These are phyloP conservation scores for Macquaria ambigua DNA, from an alignment of 2,113 vertebrate species.

Conservation along the genomic window DNA sequence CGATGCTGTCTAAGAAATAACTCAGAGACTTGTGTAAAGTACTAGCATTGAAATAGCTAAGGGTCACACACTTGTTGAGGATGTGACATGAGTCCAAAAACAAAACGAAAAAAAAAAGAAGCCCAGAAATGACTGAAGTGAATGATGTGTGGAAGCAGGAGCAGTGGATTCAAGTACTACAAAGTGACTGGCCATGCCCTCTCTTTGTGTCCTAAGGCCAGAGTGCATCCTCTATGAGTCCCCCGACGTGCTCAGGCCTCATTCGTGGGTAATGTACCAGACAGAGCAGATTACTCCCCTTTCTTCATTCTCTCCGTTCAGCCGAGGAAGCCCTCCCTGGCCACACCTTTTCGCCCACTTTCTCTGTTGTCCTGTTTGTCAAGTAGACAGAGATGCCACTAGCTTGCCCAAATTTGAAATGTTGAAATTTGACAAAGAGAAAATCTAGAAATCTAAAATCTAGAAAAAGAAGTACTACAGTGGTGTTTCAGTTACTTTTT, in stretches of 20 bases:
- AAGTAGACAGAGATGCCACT: slow-evolving; percentile 23
- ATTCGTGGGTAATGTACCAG: slow-evolving; percentile 83
- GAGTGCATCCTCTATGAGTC: slow-evolving; percentile 76
- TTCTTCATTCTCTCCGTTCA: slow-evolving; percentile 71
- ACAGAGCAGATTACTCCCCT: slow-evolving; percentile 77
- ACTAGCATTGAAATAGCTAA: neutral
- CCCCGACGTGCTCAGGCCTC: slow-evolving; percentile 64
- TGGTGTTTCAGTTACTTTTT: neutral
- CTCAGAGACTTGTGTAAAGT: neutral
- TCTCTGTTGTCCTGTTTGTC: slow-evolving; percentile 55
- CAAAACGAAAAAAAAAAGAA: neutral
- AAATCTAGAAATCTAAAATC: neutral
- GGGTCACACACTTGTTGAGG: slow-evolving; percentile 18
- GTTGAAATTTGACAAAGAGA: neutral
- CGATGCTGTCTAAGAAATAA: neutral
- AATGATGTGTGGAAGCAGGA: slow-evolving; percentile 54
- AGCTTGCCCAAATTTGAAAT: slow-evolving; percentile 17
- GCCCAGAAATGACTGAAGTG: slow-evolving; percentile 33
- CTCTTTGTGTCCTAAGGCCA: slow-evolving; percentile 71
- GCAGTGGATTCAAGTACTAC: slow-evolving; percentile 64
- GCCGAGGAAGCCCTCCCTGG: slow-evolving; percentile 55
- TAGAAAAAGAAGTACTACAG: neutral
- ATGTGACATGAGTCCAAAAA: slow-evolving; percentile 14
- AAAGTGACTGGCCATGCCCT: slow-evolving; percentile 68
- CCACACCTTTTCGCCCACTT: slow-evolving; percentile 52